Evolutionary conservation across 1,140 invertebrate species (phyloP).

Genomic region (Sweltsa coloradensis): DNA sequence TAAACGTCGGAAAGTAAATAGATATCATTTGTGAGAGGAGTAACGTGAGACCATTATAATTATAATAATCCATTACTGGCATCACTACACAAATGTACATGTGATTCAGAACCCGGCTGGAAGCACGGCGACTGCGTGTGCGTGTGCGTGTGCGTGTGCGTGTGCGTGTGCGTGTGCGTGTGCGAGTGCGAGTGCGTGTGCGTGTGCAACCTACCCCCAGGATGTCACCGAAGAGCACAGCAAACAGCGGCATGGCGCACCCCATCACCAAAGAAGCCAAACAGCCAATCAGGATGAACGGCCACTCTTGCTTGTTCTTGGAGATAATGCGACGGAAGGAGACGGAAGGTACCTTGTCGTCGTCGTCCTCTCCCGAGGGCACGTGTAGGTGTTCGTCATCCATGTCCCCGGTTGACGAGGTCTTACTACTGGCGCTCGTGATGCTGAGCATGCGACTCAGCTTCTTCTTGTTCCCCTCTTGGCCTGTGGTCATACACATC

Average conservation of each 20-base stretch:
- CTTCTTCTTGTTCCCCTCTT: background rate
- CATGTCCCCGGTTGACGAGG: background rate
- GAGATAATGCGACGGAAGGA: constrained; percentile 27
- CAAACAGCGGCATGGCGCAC: constrained; percentile 34
- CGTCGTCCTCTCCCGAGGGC: background rate
- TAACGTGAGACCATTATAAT: no score
- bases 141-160: no score
- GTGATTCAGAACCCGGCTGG: no score
- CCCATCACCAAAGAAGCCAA: constrained; percentile 33
- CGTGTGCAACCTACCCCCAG: constrained; percentile 33
- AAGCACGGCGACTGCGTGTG: no score
- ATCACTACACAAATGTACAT: no score
- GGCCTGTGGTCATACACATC: background rate
- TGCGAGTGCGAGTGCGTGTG: no score
- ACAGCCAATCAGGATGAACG: constrained; percentile 32
- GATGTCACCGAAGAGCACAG: constrained; percentile 41
- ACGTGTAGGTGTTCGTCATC: background rate
- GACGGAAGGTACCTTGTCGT: constrained; percentile 16
- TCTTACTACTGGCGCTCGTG: background rate
- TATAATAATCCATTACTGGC: no score
- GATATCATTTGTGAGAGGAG: no score
- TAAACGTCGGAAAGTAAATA: no score
- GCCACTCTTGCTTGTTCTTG: constrained; percentile 36
- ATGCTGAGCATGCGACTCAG: background rate
- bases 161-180: background rate